A percentile compares a stretch with the other conserved stretches of the same genome.
Evolutionary conservation across 2,113 vertebrate genomes (phyloP).

Genomic region (Ivindomyrus marchei): DNA sequence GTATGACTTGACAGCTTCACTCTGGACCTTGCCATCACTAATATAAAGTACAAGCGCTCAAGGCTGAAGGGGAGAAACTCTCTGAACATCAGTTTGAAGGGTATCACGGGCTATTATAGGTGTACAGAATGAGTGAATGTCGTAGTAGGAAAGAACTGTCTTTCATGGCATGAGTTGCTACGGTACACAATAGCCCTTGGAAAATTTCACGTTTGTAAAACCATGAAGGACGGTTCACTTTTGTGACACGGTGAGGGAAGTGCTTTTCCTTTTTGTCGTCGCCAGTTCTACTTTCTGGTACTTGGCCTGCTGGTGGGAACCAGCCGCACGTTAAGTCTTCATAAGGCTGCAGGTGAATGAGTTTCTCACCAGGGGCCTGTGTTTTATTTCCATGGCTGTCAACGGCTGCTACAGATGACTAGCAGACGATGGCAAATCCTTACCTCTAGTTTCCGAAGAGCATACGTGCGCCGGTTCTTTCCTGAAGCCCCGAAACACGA

Average conservation of each 20-base stretch:
- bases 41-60: constrained; percentile 29
- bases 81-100: constrained; percentile 21
- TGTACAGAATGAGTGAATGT: constrained; percentile 21
- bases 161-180: neutral
- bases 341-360: neutral
- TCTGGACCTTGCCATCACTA: constrained; percentile 14
- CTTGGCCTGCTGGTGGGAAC: neutral
- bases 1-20: constrained; percentile 2
- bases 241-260: neutral
- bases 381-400: neutral
- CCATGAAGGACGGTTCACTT: neutral
- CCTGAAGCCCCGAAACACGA: neutral
- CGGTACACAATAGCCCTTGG: neutral
- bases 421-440: neutral
- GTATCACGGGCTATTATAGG: constrained; percentile 37
- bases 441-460: neutral
- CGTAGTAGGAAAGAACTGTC: neutral
- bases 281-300: neutral
- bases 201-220: neutral
- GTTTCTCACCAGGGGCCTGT: neutral
- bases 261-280: neutral
- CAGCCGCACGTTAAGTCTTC: neutral
- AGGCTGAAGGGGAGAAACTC: neutral
- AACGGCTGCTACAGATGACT: neutral
- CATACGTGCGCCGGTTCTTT: neutral